phyloP scores from a whole-genome alignment of 2,797 vertebrate genomes.

The Hypotaenidia okinawae region DNA sequence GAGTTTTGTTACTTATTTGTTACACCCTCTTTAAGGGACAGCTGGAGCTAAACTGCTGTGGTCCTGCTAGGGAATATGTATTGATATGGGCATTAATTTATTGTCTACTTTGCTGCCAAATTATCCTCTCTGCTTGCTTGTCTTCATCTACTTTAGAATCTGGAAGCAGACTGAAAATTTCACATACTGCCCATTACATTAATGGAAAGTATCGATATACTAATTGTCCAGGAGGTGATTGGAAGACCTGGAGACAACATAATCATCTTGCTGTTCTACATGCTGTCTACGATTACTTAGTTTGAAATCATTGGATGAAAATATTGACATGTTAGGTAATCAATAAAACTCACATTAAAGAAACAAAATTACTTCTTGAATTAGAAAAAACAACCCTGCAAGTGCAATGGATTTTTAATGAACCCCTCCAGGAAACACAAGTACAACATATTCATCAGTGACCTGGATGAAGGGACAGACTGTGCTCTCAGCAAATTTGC shows the following conservation, averaged over 20 bases:
- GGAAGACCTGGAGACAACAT: background rate
- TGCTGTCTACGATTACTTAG: background rate
- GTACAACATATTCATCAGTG: too few relatives aligned
- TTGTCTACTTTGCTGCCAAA: slow-evolving; percentile 56
- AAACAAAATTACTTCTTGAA: slow-evolving; percentile 26
- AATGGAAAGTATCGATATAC: slow-evolving; percentile 68
- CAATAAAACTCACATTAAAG: slow-evolving; percentile 45
- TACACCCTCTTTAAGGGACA: slow-evolving; percentile 53
- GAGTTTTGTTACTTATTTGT: slow-evolving; percentile 59
- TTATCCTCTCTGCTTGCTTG: slow-evolving; percentile 26
- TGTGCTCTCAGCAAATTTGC: too few relatives aligned
- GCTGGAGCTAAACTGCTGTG: slow-evolving; percentile 20
- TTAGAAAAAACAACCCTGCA: background rate
- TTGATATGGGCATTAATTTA: slow-evolving; percentile 64
- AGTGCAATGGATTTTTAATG: slow-evolving; percentile 29
- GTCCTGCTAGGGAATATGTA: slow-evolving; percentile 32
- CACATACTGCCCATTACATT: slow-evolving; percentile 44
- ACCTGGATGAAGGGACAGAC: too few relatives aligned
- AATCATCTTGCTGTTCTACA: slow-evolving; percentile 47
- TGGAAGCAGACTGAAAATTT: slow-evolving; percentile 34
- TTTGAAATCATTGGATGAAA: slow-evolving; percentile 59
- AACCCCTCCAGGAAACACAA: background rate
- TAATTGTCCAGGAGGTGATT: slow-evolving; percentile 44
- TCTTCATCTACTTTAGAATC: slow-evolving; percentile 57
- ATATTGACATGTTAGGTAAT: slow-evolving; percentile 59